Evolutionary conservation across 2,888 invertebrate genomes (phyloP).

Genomic region (Clunio marinus): DNA sequence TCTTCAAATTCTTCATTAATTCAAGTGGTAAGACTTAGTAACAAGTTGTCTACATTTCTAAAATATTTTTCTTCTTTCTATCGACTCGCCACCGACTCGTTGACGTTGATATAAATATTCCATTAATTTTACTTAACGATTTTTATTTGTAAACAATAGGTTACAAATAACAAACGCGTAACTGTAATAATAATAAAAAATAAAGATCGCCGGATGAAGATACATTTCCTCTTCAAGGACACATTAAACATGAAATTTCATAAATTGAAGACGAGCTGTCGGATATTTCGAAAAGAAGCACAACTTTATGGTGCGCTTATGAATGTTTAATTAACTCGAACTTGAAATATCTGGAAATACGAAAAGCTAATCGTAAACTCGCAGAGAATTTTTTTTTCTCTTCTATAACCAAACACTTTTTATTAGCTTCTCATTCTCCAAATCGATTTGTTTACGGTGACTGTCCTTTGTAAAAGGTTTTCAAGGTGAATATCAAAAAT

Average conservation of each 20-base stretch:
- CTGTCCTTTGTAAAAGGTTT: not conserved
- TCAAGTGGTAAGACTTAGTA: slow-evolving; percentile 25
- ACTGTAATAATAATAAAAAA: not conserved
- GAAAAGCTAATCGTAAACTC: slow-evolving; percentile 15
- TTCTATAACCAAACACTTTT: too few relatives aligned
- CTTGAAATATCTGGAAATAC: not conserved
- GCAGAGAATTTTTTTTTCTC: too few relatives aligned
- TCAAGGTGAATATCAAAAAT: slow-evolving; percentile 21
- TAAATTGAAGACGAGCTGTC: too few relatives aligned
- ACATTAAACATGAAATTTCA: not conserved
- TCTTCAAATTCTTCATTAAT: slow-evolving; percentile 33
- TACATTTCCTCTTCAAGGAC: slow-evolving; percentile 13
- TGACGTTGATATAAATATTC: too few relatives aligned
- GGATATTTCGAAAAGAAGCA: not conserved
- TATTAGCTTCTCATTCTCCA: not conserved
- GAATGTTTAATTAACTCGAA: slow-evolving; percentile 12
- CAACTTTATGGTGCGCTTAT: not conserved
- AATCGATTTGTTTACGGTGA: not conserved
- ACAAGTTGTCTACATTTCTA: slow-evolving; percentile 7
- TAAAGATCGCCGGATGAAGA: not conserved
- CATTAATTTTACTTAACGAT: not conserved
- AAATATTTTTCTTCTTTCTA: not conserved
- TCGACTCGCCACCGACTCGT: not conserved
- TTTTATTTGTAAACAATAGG: not conserved
- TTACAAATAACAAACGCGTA: slow-evolving; percentile 3